phyloP scores from a whole-genome alignment of 2,797 vertebrate genomes.

The Sebastes paucispinis region DNA sequence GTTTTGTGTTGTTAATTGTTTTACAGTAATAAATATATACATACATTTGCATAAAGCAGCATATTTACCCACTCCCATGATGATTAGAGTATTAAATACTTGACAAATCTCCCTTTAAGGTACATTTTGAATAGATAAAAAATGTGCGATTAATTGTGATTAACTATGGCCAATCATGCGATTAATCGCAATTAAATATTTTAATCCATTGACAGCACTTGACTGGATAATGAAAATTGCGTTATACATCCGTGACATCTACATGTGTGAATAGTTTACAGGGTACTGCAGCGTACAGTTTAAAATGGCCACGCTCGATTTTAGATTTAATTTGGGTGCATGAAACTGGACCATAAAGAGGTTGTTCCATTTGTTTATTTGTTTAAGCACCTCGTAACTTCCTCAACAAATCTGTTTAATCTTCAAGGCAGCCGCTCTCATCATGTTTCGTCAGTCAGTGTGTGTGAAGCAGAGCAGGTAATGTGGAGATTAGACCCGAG shows the following conservation, averaged over 20 bases:
- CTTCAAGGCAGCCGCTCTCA: constrained; percentile 40
- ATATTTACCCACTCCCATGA: too few relatives aligned
- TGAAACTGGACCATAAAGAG: not conserved
- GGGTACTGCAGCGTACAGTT: not conserved
- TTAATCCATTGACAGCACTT: too few relatives aligned
- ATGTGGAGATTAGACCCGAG: constrained; percentile 71
- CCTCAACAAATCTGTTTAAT: constrained; percentile 37
- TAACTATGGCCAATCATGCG: too few relatives aligned
- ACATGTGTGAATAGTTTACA: not conserved
- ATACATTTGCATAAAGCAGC: too few relatives aligned
- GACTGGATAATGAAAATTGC: too few relatives aligned
- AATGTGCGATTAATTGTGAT: too few relatives aligned
- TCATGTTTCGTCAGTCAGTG: constrained; percentile 54
- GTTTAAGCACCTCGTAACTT: constrained; percentile 36
- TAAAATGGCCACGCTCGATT: not conserved
- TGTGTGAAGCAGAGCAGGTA: constrained; percentile 70
- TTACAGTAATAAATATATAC: too few relatives aligned
- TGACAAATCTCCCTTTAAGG: too few relatives aligned
- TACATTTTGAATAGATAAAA: too few relatives aligned
- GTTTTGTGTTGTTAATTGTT: too few relatives aligned
- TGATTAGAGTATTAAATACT: too few relatives aligned
- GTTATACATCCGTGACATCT: accelerated
- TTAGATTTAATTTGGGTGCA: not conserved
- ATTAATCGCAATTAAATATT: too few relatives aligned
- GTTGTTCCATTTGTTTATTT: constrained; percentile 44